phyloP scores from a whole-genome alignment of 2,888 invertebrate species.

The Chydorus sphaericus region DNA sequence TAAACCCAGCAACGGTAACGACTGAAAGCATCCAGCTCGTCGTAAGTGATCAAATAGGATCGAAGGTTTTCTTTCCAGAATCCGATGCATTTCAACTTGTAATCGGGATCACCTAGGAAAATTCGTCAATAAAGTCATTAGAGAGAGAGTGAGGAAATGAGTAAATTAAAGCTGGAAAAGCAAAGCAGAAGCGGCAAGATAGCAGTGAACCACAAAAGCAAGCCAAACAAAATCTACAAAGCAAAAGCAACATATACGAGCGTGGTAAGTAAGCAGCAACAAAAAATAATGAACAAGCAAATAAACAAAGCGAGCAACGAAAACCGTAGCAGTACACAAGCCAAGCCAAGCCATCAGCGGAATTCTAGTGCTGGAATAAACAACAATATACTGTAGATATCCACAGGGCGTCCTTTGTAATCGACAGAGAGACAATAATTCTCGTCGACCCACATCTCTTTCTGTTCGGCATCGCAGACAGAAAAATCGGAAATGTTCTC shows the following conservation, averaged over 20 bases:
- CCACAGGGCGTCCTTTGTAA: slow-evolving; percentile 82
- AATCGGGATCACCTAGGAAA: slow-evolving; percentile 70
- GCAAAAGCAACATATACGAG: not conserved
- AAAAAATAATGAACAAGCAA: not conserved
- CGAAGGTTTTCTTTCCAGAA: slow-evolving; percentile 96
- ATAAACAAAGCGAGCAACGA: too few relatives aligned
- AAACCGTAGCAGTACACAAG: not conserved
- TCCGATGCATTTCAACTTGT: slow-evolving; percentile 90
- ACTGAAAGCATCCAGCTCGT: slow-evolving; percentile 87
- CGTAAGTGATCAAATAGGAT: slow-evolving; percentile 89
- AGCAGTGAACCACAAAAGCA: too few relatives aligned
- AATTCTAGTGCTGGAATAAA: too few relatives aligned
- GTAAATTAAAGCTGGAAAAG: not conserved
- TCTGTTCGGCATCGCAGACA: slow-evolving; percentile 88
- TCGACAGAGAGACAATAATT: slow-evolving; percentile 94
- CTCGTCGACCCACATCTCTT: slow-evolving; percentile 84
- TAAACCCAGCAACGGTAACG: slow-evolving; percentile 95
- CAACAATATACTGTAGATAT: slow-evolving; percentile 83
- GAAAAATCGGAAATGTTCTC: slow-evolving; percentile 89
- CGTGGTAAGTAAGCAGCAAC: not conserved
- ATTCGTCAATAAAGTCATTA: not conserved
- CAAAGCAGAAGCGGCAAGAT: not conserved
- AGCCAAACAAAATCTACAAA: too few relatives aligned
- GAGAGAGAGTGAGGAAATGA: not conserved
- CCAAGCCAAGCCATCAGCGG: not conserved